Evolutionary conservation across 35 echinoderm and acorn worm genomes (phyloP).

Genomic region (Antedon bifida): DNA sequence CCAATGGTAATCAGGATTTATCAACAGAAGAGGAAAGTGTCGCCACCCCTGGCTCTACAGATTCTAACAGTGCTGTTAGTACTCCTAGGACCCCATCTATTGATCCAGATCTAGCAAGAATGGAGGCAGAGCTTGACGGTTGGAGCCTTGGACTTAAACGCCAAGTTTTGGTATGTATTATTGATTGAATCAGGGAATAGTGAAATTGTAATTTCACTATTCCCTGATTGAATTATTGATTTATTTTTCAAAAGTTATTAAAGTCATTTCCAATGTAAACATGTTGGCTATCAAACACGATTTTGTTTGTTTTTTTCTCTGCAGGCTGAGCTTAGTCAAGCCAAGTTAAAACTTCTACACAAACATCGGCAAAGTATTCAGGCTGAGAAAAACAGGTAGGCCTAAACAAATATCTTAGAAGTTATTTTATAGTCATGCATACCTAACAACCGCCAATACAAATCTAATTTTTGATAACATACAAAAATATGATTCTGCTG

Average conservation of each 20-base stretch:
- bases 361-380: constrained; percentile 50
- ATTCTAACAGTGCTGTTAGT: not conserved
- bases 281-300: too few species aligned
- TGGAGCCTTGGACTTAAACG: constrained; percentile 89
- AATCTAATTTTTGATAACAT: too few species aligned
- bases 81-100: constrained; percentile 36
- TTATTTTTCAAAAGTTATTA: not conserved
- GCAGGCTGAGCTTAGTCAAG: constrained; percentile 85
- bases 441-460: too few species aligned
- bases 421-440: not conserved
- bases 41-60: not conserved
- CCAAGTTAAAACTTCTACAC: constrained; percentile 74
- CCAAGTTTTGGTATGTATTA: constrained; percentile 63
- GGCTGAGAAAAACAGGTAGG: constrained; percentile 55
- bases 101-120: constrained; percentile 71
- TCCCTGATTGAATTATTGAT: not conserved
- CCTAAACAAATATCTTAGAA: not conserved
- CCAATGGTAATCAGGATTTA: not conserved
- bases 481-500: too few species aligned
- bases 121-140: constrained; percentile 76
- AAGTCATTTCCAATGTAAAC: too few species aligned
- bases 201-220: too few species aligned
- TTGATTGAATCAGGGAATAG: too few species aligned
- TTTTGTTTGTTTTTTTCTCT: too few species aligned
- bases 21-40: not conserved